These are phyloP conservation scores for Argya squamiceps DNA, from an alignment of 2,797 vertebrate species.

Conservation along the genomic window DNA sequence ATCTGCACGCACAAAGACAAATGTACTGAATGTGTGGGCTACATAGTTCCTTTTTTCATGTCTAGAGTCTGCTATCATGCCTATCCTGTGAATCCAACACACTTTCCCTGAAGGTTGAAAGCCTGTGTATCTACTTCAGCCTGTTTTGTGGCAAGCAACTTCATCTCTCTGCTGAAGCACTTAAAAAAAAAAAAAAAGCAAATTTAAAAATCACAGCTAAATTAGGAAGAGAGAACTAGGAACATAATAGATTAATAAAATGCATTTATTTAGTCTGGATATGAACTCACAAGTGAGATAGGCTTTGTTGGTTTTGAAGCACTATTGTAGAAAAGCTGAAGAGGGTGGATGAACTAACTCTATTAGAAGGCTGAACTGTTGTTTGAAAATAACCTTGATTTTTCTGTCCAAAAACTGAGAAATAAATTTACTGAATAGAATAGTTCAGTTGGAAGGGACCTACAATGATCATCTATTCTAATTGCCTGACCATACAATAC, in stretches of 20 bases:
- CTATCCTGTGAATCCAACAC: neutral
- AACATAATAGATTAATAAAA: neutral
- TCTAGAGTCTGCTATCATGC: neutral
- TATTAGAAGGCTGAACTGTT: neutral
- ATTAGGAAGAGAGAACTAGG: neutral
- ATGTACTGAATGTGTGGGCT: neutral
- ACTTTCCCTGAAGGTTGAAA: neutral
- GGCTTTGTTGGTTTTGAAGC: neutral
- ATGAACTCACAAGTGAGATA: neutral
- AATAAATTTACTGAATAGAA: neutral
- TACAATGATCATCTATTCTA: neutral
- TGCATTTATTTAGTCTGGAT: neutral
- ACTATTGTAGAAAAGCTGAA: neutral
- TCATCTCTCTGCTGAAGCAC: neutral
- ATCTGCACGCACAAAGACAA: neutral
- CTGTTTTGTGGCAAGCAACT: neutral
- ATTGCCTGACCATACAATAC: neutral
- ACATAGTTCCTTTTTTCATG: neutral
- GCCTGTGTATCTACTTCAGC: neutral
- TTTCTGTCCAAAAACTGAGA: neutral
- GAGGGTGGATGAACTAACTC: neutral
- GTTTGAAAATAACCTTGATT: neutral
- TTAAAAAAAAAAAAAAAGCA: neutral
- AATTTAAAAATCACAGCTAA: neutral
- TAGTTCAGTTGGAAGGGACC: neutral